A percentile compares a stretch with the other conserved stretches of the same genome.
Conservation (phyloP, 1,140 invertebrate genomes). For the Drosophila auraria region DNA sequence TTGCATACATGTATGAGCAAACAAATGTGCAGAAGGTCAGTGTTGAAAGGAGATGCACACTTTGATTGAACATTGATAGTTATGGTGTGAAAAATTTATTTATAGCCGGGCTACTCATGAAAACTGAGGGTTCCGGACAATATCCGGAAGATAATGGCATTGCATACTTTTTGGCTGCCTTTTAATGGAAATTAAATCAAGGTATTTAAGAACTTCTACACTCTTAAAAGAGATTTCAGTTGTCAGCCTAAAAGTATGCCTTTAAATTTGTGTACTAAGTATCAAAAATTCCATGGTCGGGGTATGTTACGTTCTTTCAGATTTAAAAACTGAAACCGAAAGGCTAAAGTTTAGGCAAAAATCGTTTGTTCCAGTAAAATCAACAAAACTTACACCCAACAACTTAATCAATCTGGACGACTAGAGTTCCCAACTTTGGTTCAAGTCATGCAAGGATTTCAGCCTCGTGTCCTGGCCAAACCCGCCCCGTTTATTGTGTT, state of each 20-base stretch:
- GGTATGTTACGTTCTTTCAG: background rate
- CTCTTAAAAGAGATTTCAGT: background rate
- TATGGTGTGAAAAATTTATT: slow-evolving; percentile 21
- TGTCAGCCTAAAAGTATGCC: background rate
- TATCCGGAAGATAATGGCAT: background rate
- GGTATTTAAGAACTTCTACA: background rate
- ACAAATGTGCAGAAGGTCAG: slow-evolving; percentile 45
- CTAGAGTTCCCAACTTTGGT: slow-evolving; percentile 47
- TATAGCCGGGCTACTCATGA: background rate
- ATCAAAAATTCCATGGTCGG: background rate
- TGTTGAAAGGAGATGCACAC: slow-evolving; percentile 26
- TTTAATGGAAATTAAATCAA: too few species aligned
- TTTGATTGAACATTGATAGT: slow-evolving; percentile 29
- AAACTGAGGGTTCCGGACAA: background rate
- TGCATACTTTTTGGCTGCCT: background rate
- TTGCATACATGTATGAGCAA: slow-evolving; percentile 42
- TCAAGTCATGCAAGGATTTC: slow-evolving; percentile 64
- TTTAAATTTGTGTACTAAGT: background rate
- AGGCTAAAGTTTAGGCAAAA: slow-evolving; percentile 2
- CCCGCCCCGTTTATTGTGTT: slow-evolving; percentile 65
- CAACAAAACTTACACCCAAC: slow-evolving; percentile 28
- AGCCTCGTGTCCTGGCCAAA: slow-evolving; percentile 10
- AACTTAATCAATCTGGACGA: slow-evolving; percentile 44
- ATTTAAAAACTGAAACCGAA: background rate
- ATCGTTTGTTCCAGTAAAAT: background rate